These are phyloP conservation scores for Takifugu rubripes DNA, from an alignment of 2,797 vertebrate genomes.

Conservation along the genomic window DNA sequence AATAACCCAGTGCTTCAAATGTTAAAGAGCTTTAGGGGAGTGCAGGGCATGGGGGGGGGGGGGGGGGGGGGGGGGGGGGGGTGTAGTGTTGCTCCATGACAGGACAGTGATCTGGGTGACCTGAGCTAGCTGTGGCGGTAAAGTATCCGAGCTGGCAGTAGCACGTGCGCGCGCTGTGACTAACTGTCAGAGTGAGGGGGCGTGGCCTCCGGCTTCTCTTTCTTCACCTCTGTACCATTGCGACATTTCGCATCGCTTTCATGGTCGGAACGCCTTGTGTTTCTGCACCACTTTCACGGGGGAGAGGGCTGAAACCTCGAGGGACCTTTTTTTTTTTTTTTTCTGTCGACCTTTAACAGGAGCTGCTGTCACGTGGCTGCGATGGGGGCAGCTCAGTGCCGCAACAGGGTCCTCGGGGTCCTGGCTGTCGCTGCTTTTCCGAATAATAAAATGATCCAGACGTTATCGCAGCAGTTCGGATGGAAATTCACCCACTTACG, in stretches of 20 bases:
- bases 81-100: conserved; percentile 62
- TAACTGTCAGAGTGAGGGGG: conserved; percentile 40
- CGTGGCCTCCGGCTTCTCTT: neutral
- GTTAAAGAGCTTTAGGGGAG: conserved; percentile 1
- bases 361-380: conserved; percentile 37
- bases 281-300: too few relatives aligned
- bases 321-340: too few relatives aligned
- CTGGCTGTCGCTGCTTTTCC: neutral
- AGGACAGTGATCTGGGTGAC: conserved; percentile 37
- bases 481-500: conserved; percentile 26
- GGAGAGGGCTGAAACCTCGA: too few relatives aligned
- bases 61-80: conserved; percentile 57
- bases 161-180: conserved; percentile 26
- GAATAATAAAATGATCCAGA: conserved; percentile 46
- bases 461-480: conserved; percentile 56
- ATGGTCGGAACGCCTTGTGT: conserved; percentile 53
- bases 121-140: conserved; percentile 14
- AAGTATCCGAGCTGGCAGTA: too few relatives aligned
- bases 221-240: conserved; percentile 2
- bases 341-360: conserved; percentile 37
- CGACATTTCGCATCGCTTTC: conserved; percentile 53
- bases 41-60: conserved; percentile 33
- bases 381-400: conserved; percentile 68
- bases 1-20: neutral
- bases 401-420: conserved; percentile 51